These are phyloP conservation scores for Myodes glareolus DNA, from an alignment of 2,113 vertebrate genomes.

Conservation along the genomic window DNA sequence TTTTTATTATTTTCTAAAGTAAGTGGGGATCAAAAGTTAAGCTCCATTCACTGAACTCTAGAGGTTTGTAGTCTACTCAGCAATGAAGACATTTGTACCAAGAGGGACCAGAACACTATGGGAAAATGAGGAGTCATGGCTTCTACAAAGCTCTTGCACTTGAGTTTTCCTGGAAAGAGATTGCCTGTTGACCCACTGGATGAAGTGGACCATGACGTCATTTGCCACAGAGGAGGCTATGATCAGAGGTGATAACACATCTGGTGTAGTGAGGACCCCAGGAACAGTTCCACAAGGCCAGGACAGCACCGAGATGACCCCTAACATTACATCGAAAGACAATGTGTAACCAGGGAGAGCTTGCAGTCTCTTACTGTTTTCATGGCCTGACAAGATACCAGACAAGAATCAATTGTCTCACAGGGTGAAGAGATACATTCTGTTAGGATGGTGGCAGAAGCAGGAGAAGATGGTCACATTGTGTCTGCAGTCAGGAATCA, in stretches of 20 bases:
- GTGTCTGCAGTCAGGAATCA: not conserved
- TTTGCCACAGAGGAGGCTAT: not conserved
- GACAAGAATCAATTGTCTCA: not conserved
- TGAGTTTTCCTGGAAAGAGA: not conserved
- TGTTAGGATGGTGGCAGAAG: not conserved
- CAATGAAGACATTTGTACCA: not conserved
- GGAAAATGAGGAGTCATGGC: not conserved
- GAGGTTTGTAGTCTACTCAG: not conserved
- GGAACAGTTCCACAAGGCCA: not conserved
- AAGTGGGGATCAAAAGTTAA: conserved; percentile 2
- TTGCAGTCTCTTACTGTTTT: not conserved
- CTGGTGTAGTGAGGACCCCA: not conserved
- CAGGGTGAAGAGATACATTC: not conserved
- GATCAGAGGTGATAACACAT: not conserved
- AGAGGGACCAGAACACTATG: not conserved
- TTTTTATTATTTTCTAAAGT: conserved; percentile 8
- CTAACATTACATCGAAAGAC: not conserved
- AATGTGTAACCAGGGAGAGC: not conserved
- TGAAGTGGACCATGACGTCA: not conserved
- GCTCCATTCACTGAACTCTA: not conserved
- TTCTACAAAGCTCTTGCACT: not conserved
- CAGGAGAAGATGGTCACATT: too few species aligned
- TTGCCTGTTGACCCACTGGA: not conserved
- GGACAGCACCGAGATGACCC: not conserved
- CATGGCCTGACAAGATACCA: not conserved